These are phyloP conservation scores for Scaptomyza pallida DNA, from an alignment of 1,140 invertebrate genomes.

Conservation along the genomic window DNA sequence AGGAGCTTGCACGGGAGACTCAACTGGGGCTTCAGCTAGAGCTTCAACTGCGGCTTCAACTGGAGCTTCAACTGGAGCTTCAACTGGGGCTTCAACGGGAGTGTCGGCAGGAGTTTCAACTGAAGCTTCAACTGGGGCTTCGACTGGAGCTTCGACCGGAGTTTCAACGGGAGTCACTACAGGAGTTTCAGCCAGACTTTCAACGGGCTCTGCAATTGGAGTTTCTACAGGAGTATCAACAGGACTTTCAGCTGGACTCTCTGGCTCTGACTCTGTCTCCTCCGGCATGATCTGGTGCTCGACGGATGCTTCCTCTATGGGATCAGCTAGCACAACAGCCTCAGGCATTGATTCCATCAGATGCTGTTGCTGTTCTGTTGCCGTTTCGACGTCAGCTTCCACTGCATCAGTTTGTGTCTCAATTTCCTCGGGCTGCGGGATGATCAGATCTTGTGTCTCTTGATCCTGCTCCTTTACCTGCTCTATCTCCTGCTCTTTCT, in stretches of 20 bases:
- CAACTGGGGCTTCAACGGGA: background rate
- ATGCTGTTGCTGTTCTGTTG: conserved; percentile 13
- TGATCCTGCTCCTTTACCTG: background rate
- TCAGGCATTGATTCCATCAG: conserved; percentile 1
- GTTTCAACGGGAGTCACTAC: background rate
- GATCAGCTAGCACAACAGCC: background rate
- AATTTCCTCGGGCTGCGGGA: conserved; percentile 8
- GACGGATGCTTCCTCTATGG: background rate
- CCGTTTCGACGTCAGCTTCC: conserved; percentile 3
- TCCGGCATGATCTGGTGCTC: background rate
- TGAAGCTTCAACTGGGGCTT: background rate
- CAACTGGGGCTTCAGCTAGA: background rate
- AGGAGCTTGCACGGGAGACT: background rate
- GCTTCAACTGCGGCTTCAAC: background rate
- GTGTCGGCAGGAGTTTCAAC: background rate
- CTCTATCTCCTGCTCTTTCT: conserved; percentile 9
- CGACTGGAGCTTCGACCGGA: background rate
- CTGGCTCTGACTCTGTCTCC: background rate
- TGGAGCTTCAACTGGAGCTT: background rate
- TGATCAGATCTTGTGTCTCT: background rate
- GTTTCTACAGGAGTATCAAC: background rate
- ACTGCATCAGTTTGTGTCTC: conserved; percentile 14
- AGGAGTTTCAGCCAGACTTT: background rate
- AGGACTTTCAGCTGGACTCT: background rate
- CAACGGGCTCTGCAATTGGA: background rate